Percentiles rank a stretch among this genome's conserved stretches.
These are phyloP conservation scores for Panonychus citri DNA, from an alignment of 1,140 invertebrate species.

Conservation along the genomic window DNA sequence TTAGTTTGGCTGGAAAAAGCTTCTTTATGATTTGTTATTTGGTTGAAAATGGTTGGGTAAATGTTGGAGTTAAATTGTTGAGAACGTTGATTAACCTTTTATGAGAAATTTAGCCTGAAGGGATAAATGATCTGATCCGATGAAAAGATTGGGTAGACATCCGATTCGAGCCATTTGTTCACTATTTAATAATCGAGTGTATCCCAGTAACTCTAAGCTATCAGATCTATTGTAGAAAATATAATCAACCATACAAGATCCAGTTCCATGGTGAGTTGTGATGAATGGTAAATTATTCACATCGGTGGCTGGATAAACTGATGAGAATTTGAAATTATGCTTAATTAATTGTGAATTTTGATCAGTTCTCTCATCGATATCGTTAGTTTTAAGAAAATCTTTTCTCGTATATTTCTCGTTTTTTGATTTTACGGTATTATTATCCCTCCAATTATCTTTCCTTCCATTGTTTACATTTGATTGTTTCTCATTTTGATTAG, in stretches of 20 bases:
- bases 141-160: slow-evolving; percentile 13
- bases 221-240: slow-evolving; percentile 19
- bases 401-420: too few relatives aligned
- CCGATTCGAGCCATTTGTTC: slow-evolving; percentile 8
- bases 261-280: slow-evolving; percentile 18
- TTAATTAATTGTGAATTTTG: slow-evolving; percentile 12
- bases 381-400: too few relatives aligned
- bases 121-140: slow-evolving; percentile 15
- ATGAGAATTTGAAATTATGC: slow-evolving; percentile 21
- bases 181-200: slow-evolving; percentile 6
- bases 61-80: too few relatives aligned
- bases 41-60: too few relatives aligned
- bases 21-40: too few relatives aligned
- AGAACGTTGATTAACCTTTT: not conserved
- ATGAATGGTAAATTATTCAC: slow-evolving; percentile 12
- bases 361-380: not conserved
- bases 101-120: slow-evolving; percentile 12
- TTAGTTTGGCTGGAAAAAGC: too few relatives aligned
- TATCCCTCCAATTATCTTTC: not conserved
- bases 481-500: not conserved
- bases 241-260: slow-evolving; percentile 21
- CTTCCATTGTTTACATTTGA: too few relatives aligned
- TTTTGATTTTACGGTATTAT: too few relatives aligned
- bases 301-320: slow-evolving; percentile 18
- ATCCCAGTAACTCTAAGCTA: slow-evolving; percentile 5